Evolutionary conservation across 2,888 invertebrate species (phyloP), one percentile per base, ranked within the genome.

Genomic region (Mythimna impura): DNA sequence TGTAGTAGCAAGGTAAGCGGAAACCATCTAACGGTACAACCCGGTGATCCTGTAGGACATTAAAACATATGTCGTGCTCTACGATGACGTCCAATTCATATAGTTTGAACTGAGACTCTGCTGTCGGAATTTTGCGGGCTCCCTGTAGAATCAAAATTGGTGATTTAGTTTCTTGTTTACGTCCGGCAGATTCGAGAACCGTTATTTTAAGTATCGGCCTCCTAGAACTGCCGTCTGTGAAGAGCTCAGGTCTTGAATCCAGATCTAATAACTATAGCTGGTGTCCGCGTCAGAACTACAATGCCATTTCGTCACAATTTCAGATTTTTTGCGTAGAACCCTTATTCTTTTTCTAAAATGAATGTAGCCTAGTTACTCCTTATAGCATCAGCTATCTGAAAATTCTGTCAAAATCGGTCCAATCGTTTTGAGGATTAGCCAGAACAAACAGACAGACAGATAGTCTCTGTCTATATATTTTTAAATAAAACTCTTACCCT

Each of bases 1-100:
- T 88, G 61, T 93, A 90, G 76, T 93, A 94, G 71, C 94, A 95
- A 0, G 94, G 94, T 0, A 93, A 90, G 3, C 69, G 36, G 81
- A 90, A 92, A 0, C 88, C 91, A 2, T 58, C 34, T 17, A 20
- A 9, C 20, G 9, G 30, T 34, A 10, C 5, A 10, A 0, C 0
- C 0, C 9, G 9, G 20, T 34, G 9, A 20, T 17, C 20, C 22
- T 14, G n/a, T 22, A 61, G 22, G n/a, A 61, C 14, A 3, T 40
- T 40, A n/a, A 8, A 36, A 40, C 61, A 61, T 8, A 40, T 14
- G 14, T 61, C 22, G 22, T 2, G 61, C 0, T 61, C 61, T 4
- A 22, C 22, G 22, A 61, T 8, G 22, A 61, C 61, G 14, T 61
- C 22, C 8, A 40, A 14, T 22, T 61, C 40, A 22, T 4, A 61